Conservation (phyloP, 2,888 invertebrate genomes). For the Pseudococcus viburni region DNA sequence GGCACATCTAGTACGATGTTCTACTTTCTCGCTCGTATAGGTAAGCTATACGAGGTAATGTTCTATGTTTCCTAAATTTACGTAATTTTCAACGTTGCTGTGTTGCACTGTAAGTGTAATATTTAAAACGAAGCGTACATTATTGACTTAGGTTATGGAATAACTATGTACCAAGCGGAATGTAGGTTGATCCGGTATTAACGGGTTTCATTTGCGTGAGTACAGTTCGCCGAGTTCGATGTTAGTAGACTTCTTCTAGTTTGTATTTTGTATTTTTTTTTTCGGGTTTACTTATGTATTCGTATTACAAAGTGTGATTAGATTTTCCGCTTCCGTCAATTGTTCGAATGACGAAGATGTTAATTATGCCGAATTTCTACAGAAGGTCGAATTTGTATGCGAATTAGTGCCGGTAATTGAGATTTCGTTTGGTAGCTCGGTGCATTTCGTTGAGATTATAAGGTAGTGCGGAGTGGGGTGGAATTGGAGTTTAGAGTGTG, state of each 20-base stretch:
- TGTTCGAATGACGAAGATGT: conserved; percentile 50
- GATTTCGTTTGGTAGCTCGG: background rate
- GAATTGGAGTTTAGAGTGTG: background rate
- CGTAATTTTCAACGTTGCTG: conserved; percentile 22
- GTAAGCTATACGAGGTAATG: background rate
- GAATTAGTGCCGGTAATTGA: conserved; percentile 12
- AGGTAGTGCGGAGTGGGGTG: background rate
- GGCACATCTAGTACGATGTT: conserved; percentile 38
- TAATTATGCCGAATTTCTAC: conserved; percentile 49
- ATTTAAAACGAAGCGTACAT: conserved; percentile 7
- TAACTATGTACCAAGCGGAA: conserved; percentile 31
- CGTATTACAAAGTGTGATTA: conserved; percentile 42
- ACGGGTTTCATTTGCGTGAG: conserved; percentile 51
- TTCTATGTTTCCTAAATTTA: conserved; percentile 44
- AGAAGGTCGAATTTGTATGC: conserved; percentile 12
- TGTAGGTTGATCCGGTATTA: conserved; percentile 57
- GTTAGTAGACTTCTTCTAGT: background rate
- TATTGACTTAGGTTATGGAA: conserved; percentile 51
- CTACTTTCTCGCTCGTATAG: conserved; percentile 23
- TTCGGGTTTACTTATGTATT: conserved; percentile 9
- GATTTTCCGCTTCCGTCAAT: conserved; percentile 57
- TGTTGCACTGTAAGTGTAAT: background rate
- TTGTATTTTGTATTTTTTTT: conserved; percentile 17
- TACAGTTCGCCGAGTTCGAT: conserved; percentile 3
- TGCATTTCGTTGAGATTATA: background rate